Evolutionary conservation across 1,140 invertebrate species (phyloP).

Genomic region (Calycopis cecrops): DNA sequence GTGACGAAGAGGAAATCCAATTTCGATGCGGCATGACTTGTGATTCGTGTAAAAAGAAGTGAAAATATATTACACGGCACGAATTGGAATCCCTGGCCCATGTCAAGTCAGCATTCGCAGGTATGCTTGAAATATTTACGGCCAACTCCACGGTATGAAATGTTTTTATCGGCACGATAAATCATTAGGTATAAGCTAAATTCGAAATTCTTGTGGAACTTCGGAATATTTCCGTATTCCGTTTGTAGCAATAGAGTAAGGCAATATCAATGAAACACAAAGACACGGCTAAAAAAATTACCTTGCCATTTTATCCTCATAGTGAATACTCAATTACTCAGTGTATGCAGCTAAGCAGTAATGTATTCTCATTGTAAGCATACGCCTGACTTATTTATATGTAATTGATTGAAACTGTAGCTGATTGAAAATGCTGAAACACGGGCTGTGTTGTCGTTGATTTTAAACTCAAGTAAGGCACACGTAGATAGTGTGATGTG

Average conservation of each 20-base stretch:
- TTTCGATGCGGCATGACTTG: slow-evolving; percentile 48
- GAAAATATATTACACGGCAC: slow-evolving; percentile 56
- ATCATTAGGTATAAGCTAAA: slow-evolving; percentile 59
- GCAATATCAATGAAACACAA: no score
- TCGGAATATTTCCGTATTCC: slow-evolving; percentile 14
- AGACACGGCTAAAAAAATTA: no score
- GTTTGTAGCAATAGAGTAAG: background rate
- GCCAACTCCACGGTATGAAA: slow-evolving; percentile 57
- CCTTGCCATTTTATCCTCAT: no score
- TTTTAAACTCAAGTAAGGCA: no score
- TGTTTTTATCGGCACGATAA: slow-evolving; percentile 60
- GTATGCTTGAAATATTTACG: slow-evolving; percentile 67
- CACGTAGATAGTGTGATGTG: no score
- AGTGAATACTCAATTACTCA: no score
- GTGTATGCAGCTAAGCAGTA: no score
- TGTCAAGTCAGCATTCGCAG: slow-evolving; percentile 69
- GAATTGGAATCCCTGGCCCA: slow-evolving; percentile 43
- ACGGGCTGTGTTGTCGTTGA: no score
- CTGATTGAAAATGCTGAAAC: no score
- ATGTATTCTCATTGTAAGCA: no score
- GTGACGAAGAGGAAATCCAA: slow-evolving; percentile 44
- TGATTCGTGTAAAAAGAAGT: slow-evolving; percentile 50
- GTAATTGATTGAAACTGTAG: no score
- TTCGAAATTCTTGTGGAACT: slow-evolving; percentile 31
- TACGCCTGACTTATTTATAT: no score